Conservation (phyloP, 2,888 invertebrate species). For the Podotricha telesiphe region DNA sequence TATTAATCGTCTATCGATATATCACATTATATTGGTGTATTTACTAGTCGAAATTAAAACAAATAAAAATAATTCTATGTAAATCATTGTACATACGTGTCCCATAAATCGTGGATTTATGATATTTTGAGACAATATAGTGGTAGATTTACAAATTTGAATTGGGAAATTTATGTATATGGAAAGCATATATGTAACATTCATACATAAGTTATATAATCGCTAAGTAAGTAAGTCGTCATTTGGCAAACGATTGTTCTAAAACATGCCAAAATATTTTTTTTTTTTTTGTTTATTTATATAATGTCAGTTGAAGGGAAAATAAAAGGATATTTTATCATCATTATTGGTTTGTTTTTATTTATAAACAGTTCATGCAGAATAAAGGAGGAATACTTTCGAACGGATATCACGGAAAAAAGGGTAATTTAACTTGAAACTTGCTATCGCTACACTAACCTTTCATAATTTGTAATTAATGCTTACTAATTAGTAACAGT, state of each 20-base stretch:
- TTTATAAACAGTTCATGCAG: conserved; percentile 54
- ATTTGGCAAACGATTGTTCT: conserved; percentile 31
- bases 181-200: conserved; percentile 37
- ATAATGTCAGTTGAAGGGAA: conserved; percentile 51
- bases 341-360: conserved; percentile 76
- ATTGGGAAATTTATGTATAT: conserved; percentile 40
- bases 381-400: conserved; percentile 48
- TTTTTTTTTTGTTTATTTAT: conserved; percentile 53
- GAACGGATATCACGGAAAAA: conserved; percentile 46
- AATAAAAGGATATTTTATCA: conserved; percentile 79
- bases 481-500: conserved; percentile 38
- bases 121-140: conserved; percentile 44
- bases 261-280: conserved; percentile 34
- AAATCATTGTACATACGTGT: conserved; percentile 40
- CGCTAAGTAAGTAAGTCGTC: conserved; percentile 28
- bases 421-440: conserved; percentile 49
- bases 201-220: conserved; percentile 13
- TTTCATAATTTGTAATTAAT: conserved; percentile 38
- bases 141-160: conserved; percentile 36
- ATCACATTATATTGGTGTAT: conserved; percentile 42
- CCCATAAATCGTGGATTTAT: conserved; percentile 44
- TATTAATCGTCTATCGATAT: conserved; percentile 17
- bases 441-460: conserved; percentile 44
- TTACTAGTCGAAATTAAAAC: conserved; percentile 42
- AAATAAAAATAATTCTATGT: conserved; percentile 30